Base-by-base conservation (phyloP, 2,797 vertebrate genomes). In the Tolypeutes matacus region DNA sequence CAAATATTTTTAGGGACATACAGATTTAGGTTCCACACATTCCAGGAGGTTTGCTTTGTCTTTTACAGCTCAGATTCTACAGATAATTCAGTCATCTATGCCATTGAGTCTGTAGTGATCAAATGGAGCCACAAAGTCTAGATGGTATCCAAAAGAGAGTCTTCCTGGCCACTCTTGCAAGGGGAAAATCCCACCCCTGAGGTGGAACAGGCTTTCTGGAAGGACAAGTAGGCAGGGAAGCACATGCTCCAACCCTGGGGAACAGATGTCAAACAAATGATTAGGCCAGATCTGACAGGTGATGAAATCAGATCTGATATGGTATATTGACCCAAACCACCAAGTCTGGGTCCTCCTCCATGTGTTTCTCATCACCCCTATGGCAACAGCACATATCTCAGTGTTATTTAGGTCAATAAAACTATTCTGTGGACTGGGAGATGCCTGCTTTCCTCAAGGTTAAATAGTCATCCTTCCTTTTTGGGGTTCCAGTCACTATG, bases 101-200 rank as follows among this genome's bases (percentile, higher is more conserved):
- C 98, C 46, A 97, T 99, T 18, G 99, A 99, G 98, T 99, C 99
- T 0, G 98, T 99, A 39, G 98, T 99, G 98, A 99, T 99, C 23
- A 99, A 98, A 80, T 99, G 99, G 99, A 99, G 99, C 97, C 98
- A 98, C 98, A 99, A 99, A 98, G 98, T 99, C 81, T 97, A 98
- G 2, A 96, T 62, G 2, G 99, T 99, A 9, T 98, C 99, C 89
- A 99, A 98, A 97, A 99, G 98, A 89, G 99, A 99, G 80, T 99
- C 99, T 15, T 99, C 98, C 4, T 99, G 99, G 87, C 96, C 96
- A 23, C 98, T 99, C 25, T 73, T 98, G 15, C 98, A 98, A 78
- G 99, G 98, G 93, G 98, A 95, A 93, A 98, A 98, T 92, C 99
- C 99, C 0, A 98, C 95, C 5, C 99, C 99, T 0, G 97, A 95